Conservation (phyloP, 2,797 vertebrate species). For the Coreius guichenoti region DNA sequence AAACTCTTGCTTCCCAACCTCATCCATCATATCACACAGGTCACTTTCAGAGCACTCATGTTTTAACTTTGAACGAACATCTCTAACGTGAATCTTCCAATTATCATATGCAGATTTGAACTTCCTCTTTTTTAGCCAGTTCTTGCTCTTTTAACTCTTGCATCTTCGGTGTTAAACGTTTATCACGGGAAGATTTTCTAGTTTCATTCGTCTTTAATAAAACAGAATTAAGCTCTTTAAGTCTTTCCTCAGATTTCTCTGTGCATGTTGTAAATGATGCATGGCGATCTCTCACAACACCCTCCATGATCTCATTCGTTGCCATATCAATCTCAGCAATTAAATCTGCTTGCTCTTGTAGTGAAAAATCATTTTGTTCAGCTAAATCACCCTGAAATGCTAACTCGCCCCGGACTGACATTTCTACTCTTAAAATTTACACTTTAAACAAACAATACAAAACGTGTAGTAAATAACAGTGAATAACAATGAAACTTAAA, state of each 20-base stretch:
- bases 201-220: conserved; percentile 4
- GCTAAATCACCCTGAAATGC: neutral
- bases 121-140: conserved; percentile 16
- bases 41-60: neutral
- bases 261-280: neutral
- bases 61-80: neutral
- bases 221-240: neutral
- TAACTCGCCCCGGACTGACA: too few species aligned
- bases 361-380: neutral
- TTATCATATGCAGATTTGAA: conserved; percentile 30
- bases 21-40: neutral
- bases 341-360: too few species aligned
- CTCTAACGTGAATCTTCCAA: conserved; percentile 8
- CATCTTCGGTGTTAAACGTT: conserved; percentile 36
- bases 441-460: too few species aligned
- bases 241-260: conserved; percentile 7
- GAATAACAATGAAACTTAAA: too few species aligned
- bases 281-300: neutral
- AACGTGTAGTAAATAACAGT: too few species aligned
- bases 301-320: neutral
- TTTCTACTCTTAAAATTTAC: too few species aligned
- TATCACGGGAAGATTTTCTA: conserved; percentile 36
- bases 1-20: neutral
- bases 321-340: too few species aligned
- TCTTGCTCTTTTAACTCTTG: conserved; percentile 45